These are phyloP conservation scores for Palythoa grandis DNA, from an alignment of 92 coral and sea anemone species.

Conservation along the genomic window DNA sequence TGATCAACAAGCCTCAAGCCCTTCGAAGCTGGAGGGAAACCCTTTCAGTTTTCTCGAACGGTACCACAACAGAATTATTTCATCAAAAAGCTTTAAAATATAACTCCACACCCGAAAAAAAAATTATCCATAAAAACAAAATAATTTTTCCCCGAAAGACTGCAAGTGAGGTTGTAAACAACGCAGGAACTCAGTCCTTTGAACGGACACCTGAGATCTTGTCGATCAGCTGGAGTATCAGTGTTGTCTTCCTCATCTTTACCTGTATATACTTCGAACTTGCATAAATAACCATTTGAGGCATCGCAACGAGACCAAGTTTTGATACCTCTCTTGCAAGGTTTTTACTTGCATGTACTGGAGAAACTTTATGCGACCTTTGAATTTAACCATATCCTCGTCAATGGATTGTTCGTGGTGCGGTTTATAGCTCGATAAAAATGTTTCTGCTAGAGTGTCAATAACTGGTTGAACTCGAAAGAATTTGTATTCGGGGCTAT, in stretches of 20 bases:
- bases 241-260: background rate
- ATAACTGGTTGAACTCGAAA: background rate
- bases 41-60: no score
- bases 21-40: no score
- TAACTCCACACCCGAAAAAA: background rate
- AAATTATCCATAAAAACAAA: background rate
- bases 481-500: constrained; percentile 1
- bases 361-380: constrained; percentile 35
- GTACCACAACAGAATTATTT: no score
- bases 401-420: constrained; percentile 46
- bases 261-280: background rate
- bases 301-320: constrained; percentile 49
- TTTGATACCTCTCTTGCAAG: constrained; percentile 49
- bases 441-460: background rate
- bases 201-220: background rate
- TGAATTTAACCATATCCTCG: constrained; percentile 46
- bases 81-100: background rate
- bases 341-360: constrained; percentile 60
- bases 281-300: background rate
- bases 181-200: background rate
- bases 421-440: constrained; percentile 15
- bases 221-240: background rate
- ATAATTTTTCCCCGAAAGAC: background rate
- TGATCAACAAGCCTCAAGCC: no score
- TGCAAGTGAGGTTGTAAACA: background rate